Evolutionary conservation across 2,797 vertebrate genomes (phyloP).

Genomic region (Typhlichthys eigenmanni): DNA sequence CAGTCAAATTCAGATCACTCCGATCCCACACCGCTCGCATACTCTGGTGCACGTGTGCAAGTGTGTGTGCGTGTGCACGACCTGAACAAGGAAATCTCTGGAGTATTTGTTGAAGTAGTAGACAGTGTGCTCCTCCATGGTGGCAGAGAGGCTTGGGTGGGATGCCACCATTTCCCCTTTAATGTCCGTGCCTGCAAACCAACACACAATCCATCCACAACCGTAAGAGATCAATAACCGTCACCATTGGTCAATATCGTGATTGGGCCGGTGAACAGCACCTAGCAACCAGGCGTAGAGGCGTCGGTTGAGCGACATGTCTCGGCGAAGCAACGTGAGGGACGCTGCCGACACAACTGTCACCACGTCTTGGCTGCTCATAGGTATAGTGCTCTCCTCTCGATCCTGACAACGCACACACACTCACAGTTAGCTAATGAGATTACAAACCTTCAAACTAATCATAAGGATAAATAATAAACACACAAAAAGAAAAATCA

Average conservation of each 20-base stretch:
- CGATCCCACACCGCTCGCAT: no score
- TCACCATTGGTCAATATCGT: neutral
- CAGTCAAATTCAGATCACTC: no score
- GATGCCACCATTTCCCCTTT: constrained; percentile 86
- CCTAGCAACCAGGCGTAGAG: constrained; percentile 96
- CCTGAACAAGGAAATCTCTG: constrained; percentile 89
- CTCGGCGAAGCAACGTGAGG: constrained; percentile 91
- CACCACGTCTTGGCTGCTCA: constrained; percentile 79
- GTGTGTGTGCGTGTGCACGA: constrained; percentile 47
- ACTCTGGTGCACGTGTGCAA: neutral
- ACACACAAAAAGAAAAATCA: neutral
- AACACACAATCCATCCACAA: neutral
- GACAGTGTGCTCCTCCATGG: constrained; percentile 82
- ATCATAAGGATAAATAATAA: neutral
- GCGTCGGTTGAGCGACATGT: constrained; percentile 97
- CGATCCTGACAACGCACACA: constrained; percentile 62
- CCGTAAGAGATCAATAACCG: neutral
- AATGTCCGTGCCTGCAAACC: constrained; percentile 84
- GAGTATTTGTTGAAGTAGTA: constrained; percentile 93
- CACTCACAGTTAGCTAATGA: neutral
- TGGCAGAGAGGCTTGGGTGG: constrained; percentile 73
- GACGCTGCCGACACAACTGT: constrained; percentile 85
- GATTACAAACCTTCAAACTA: no score
- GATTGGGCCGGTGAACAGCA: constrained; percentile 47
- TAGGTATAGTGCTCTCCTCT: constrained; percentile 68